Evolutionary conservation across 1,140 invertebrate species (phyloP), one percentile per base, ranked within the genome.

Genomic region (Octopus bimaculoides): DNA sequence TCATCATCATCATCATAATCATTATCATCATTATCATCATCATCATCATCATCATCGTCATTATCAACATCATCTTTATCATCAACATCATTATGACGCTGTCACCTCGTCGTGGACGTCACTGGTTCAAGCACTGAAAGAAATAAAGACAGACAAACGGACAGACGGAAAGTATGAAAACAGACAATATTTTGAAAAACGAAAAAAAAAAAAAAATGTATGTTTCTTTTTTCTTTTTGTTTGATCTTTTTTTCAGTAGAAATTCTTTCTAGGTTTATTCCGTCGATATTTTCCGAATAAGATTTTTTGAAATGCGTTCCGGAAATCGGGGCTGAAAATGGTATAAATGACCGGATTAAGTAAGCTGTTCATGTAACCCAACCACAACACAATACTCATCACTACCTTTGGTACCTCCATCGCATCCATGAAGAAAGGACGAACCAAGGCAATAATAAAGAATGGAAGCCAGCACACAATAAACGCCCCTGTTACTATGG

Each of bases 311-410:
- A 91, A 91, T 66, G 90, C 89, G 76, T 82, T 84, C 79, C 89
- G 81, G 83, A 90, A 91, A 78, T 90, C 89, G 7, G 89, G 89
- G 80, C 86, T 89, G 82, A 90, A 91, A 52, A 90, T 89, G 12
- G 89, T 90, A 78, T 90, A 90, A 56, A 90, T 90, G 79, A 90
- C 83, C 4, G 90, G 90, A 82, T 90, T 90, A 5, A 90, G 81
- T 20, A 89, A 75, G 76, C 87, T 88, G 83, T 90, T 90, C 9
- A 87, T 82, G 80, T 90, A 90, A 9, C 90, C 90, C 8, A 90
- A 84, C 90, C 90, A 91, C 14, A 91, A 79, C 8, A 89, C 83
- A 54, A 91, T 82, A 8, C 86, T 86, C 61, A 86, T 82, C 5
- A 91, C 80, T 80, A 88, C 81, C 14, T 81, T 20, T 2, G 91